Percentiles rank a stretch among this genome's conserved stretches.
Conservation (phyloP, 2,888 invertebrate species). For the Mesorhabditis sp. region DNA sequence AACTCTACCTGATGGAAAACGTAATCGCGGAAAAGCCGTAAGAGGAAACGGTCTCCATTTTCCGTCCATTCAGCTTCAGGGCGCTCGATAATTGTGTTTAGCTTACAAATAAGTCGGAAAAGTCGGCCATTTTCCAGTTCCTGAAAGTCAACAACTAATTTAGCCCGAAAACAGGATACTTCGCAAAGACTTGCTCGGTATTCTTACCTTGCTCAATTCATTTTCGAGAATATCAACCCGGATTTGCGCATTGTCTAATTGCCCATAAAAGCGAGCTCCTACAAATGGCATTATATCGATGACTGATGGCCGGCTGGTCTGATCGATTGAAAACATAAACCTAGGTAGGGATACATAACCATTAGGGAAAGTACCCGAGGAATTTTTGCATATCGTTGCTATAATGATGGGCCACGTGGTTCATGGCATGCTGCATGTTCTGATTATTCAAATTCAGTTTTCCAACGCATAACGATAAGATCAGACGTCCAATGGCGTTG, state of each 20-base stretch:
- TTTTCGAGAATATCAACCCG: slow-evolving; percentile 84
- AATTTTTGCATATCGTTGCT: slow-evolving; percentile 89
- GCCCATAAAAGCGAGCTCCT: slow-evolving; percentile 88
- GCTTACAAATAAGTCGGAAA: slow-evolving; percentile 81
- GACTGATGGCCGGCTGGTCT: slow-evolving; percentile 65
- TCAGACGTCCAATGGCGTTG: slow-evolving; percentile 81
- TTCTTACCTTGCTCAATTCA: slow-evolving; percentile 73
- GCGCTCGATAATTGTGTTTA: slow-evolving; percentile 89
- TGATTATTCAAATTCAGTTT: slow-evolving; percentile 75
- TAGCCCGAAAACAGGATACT: neutral
- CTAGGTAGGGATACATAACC: no score
- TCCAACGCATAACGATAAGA: slow-evolving; percentile 87
- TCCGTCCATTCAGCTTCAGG: slow-evolving; percentile 88
- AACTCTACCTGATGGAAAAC: slow-evolving; percentile 77
- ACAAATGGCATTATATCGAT: slow-evolving; percentile 99
- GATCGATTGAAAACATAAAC: slow-evolving; percentile 17
- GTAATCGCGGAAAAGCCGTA: slow-evolving; percentile 94
- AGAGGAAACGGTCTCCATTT: slow-evolving; percentile 94
- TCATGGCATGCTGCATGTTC: slow-evolving; percentile 64
- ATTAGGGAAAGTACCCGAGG: slow-evolving; percentile 69
- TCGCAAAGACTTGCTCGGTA: neutral
- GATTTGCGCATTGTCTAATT: slow-evolving; percentile 58
- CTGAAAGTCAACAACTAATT: slow-evolving; percentile 40
- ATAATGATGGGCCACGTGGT: slow-evolving; percentile 82
- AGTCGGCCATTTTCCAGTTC: slow-evolving; percentile 92